These are phyloP conservation scores for Argentina silus DNA, from an alignment of 2,797 vertebrate genomes.

Conservation along the genomic window DNA sequence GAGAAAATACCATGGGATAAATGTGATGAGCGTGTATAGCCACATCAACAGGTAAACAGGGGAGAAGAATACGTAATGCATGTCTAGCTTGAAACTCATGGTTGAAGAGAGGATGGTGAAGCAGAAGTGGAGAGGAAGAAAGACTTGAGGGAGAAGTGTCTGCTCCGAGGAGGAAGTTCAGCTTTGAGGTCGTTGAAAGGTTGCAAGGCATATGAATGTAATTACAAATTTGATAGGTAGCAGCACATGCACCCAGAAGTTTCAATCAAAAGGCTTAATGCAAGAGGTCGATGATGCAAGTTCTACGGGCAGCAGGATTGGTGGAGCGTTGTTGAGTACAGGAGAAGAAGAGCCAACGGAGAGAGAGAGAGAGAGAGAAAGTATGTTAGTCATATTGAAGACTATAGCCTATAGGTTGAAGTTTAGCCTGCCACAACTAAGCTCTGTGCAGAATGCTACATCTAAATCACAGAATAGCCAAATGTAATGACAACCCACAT, in stretches of 20 bases:
- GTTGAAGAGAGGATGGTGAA: conserved; percentile 5
- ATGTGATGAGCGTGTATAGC: conserved; percentile 83
- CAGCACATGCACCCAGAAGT: neutral
- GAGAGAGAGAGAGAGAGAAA: conserved; percentile 4
- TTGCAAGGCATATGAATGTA: neutral
- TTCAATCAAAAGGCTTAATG: neutral
- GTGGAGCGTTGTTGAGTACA: neutral
- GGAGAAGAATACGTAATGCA: conserved; percentile 76
- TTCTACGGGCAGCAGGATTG: neutral
- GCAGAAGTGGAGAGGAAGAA: neutral
- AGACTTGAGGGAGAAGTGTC: neutral
- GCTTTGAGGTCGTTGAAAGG: conserved; percentile 6
- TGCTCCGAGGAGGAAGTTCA: neutral
- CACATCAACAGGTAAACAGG: conserved; percentile 85
- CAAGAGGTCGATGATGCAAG: neutral
- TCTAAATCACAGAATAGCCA: neutral
- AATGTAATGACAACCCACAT: neutral
- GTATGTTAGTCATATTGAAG: conserved; percentile 5
- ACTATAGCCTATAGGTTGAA: neutral
- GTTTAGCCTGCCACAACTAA: neutral
- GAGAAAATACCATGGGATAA: conserved; percentile 89
- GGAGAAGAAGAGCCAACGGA: neutral
- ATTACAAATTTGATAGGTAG: neutral
- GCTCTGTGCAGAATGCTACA: neutral
- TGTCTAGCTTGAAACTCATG: conserved; percentile 80